phyloP scores from a whole-genome alignment of 2,797 vertebrate species.

The Aulostomus chinensis region DNA sequence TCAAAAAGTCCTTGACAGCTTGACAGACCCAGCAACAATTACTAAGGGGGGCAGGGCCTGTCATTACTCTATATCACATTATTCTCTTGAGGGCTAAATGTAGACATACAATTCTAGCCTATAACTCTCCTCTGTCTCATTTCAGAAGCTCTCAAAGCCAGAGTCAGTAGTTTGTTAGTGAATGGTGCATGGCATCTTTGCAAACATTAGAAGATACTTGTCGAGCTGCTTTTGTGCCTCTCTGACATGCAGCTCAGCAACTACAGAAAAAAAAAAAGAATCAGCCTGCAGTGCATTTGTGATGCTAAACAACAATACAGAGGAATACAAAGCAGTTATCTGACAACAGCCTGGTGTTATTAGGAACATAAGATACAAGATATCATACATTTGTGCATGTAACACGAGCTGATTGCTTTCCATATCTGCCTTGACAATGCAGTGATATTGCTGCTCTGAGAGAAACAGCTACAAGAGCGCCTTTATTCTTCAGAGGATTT shows the following conservation, averaged over 20 bases:
- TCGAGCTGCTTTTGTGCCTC: constrained; percentile 19
- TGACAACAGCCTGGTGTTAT: constrained; percentile 8
- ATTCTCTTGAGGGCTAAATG: too few relatives aligned
- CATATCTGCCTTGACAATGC: constrained; percentile 37
- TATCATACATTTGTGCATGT: constrained; percentile 19
- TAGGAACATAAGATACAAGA: constrained; percentile 27
- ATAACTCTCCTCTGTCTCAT: not conserved
- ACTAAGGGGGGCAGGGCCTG: too few relatives aligned
- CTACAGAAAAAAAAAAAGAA: too few relatives aligned
- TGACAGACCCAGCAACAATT: too few relatives aligned
- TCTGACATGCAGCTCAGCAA: not conserved
- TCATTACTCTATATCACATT: too few relatives aligned
- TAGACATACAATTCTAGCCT: too few relatives aligned
- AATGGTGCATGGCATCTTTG: too few relatives aligned
- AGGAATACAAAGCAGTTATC: constrained; percentile 14
- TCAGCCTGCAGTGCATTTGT: too few relatives aligned
- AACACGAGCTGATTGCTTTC: constrained; percentile 33
- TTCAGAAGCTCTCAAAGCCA: constrained; percentile 3
- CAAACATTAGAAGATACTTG: constrained; percentile 15
- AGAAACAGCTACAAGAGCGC: constrained; percentile 14
- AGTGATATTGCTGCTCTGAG: constrained; percentile 9
- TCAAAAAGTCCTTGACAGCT: too few relatives aligned
- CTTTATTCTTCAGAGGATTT: too few relatives aligned
- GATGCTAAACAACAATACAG: constrained; percentile 1
- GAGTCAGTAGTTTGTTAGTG: constrained; percentile 1